Base-by-base conservation (phyloP, 2,888 invertebrate species). In the Callimorpha dominula region DNA sequence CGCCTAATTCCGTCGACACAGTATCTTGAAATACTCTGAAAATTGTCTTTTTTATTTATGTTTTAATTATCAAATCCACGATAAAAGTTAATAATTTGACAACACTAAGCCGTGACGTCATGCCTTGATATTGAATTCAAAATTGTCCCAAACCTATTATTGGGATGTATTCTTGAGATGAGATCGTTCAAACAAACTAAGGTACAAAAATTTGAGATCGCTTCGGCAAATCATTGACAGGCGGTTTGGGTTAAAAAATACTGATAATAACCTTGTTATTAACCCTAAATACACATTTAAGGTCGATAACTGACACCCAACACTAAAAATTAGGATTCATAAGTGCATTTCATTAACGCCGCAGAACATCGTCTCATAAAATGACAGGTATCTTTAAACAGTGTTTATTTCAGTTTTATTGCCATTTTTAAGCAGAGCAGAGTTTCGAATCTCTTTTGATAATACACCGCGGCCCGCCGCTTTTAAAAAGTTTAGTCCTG, bases 301-400 rank as follows among this genome's bases (percentile, higher is more conserved):
- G 31, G 49, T 31, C 49, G 20, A 50, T 65, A 65, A 50, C 49
- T 65, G 31, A 31, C 65, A 49, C 65, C 65, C 3, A 50, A 31
- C 49, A 31, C 20, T 65, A 65, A 65, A 65, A 7, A 65, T 46
- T 49, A 15, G 20, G 46, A 20, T 20, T 14, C 46, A 49, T 65
- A 20, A 65, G 20, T 65, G 65, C 4, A 11, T 65, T 46, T 65
- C 11, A 65, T 20, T 20, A 57, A 11, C 11, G 57, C 20, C 20
- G 57, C 57, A 57, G n/a, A 54, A 60, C 14, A 60, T 60, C 57
- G 57, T 9, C 20, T 57, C 65, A 49, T 65, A 31, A 65, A 50
- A 50, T 40, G 20, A 40, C 50, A 31, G 65, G 50, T 65, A 40
- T 40, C 31, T 17, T 65, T 9, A 31, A 65, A 65, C 4, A 50